Base-by-base conservation (phyloP, 2,113 vertebrate genomes). In the Hiodon tergisus region DNA sequence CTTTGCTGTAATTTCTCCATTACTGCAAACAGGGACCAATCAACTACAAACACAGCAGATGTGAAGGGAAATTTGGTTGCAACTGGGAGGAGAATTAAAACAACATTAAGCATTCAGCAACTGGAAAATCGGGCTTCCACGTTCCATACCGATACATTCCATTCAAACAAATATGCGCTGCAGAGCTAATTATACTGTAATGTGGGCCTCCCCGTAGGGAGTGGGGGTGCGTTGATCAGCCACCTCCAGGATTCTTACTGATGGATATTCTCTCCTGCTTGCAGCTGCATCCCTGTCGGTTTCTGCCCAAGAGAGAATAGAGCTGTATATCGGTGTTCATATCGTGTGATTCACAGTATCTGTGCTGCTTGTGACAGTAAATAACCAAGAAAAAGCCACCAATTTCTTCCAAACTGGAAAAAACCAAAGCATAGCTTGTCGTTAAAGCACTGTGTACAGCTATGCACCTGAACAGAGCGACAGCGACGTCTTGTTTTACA, bases 11-110 rank as follows among this genome's bases (percentile, higher is more conserved):
- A 83, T 73, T 78, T 83, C 83, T 77, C 75, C 67, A 78, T 82
- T 83, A 76, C 70, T 60, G 72, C 47, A 54, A 16, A 62, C 54
- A 71, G 78, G 79, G 81, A 79, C 76, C 74, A 75, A 77, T 78
- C 68, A 79, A 76, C 72, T 83, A 79, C 75, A 79, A 73, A 81
- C 80, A 74, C 74, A 78, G 77, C 82, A 85, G 82, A 82, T 83
- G 83, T 83, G 81, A 71, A 62, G 74, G 67, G 78, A 86, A 81
- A 79, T 81, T 76, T 77, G 67, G 79, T 78, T 78, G 80, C 82
- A 79, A 83, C 82, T 71, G 83, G 80, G 80, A 83, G 79, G 80
- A 83, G 79, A 83, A 84, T 85, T 83, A 86, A 84, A 83, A 78
- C 55, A 78, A 80, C 14, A 72, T 62, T 77, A 75, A 72, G 79